Evolutionary conservation across 2,888 invertebrate genomes (phyloP).

Genomic region (Syritta pipiens): DNA sequence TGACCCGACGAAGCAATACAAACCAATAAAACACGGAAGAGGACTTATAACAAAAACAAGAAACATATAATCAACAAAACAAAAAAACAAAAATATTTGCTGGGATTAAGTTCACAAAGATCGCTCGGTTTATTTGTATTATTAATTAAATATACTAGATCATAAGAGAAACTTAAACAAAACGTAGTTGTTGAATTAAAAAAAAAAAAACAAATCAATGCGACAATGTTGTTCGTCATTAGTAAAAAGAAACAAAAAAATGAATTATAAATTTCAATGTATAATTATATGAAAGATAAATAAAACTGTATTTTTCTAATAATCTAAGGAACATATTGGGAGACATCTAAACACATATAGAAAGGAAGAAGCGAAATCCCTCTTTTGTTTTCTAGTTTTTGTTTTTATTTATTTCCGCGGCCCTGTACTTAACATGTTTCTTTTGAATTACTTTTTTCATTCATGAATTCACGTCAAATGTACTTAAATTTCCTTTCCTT

Average conservation of each 20-base stretch:
- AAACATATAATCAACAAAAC: not conserved
- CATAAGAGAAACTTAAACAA: slow-evolving; percentile 45
- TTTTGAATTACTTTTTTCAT: not conserved
- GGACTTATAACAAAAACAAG: slow-evolving; percentile 24
- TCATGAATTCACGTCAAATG: slow-evolving; percentile 39
- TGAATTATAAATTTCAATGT: slow-evolving; percentile 51
- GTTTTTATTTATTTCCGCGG: too few species aligned
- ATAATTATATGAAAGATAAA: slow-evolving; percentile 63
- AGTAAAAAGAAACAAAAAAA: slow-evolving; percentile 26
- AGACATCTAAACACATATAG: too few species aligned
- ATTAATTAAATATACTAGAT: slow-evolving; percentile 40
- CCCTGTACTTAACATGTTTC: slow-evolving; percentile 42
- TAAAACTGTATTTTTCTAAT: slow-evolving; percentile 69
- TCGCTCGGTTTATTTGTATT: slow-evolving; percentile 65
- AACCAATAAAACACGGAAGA: slow-evolving; percentile 10
- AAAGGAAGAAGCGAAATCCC: too few species aligned
- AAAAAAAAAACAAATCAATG: slow-evolving; percentile 25
- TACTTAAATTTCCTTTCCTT: slow-evolving; percentile 26
- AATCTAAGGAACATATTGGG: slow-evolving; percentile 59
- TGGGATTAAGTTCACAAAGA: slow-evolving; percentile 68
- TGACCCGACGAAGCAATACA: slow-evolving; percentile 46
- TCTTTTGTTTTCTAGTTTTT: slow-evolving; percentile 35
- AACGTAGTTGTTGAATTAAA: slow-evolving; percentile 64
- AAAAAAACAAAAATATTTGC: slow-evolving; percentile 60
- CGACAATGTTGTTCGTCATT: slow-evolving; percentile 58